phyloP scores from a whole-genome alignment of 2,797 vertebrate genomes.

The Anguilla marmorata region DNA sequence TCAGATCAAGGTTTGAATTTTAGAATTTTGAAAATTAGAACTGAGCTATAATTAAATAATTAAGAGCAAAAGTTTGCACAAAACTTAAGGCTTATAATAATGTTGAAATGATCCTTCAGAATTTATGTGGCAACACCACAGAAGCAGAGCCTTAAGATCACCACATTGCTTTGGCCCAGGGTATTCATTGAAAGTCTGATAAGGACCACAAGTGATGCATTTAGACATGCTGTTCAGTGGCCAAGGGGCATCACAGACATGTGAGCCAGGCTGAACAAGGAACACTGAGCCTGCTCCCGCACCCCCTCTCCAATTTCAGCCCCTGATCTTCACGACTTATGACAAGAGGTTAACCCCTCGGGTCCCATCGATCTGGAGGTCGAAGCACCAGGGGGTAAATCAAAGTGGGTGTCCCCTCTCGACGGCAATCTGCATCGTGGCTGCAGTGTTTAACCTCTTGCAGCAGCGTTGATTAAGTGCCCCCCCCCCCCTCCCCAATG shows the following conservation, averaged over 20 bases:
- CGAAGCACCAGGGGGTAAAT: slow-evolving; percentile 31
- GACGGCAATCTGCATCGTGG: not conserved
- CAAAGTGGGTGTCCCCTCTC: slow-evolving; percentile 15
- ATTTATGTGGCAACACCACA: not conserved
- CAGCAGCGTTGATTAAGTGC: not conserved
- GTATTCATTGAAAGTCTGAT: not conserved
- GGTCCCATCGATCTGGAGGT: slow-evolving; percentile 36
- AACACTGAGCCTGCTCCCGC: not conserved
- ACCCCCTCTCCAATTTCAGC: slow-evolving; percentile 8
- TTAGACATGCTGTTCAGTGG: not conserved
- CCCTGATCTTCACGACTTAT: slow-evolving; percentile 46
- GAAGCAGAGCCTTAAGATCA: not conserved
- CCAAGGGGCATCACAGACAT: not conserved
- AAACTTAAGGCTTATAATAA: not conserved
- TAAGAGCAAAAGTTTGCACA: too few relatives aligned
- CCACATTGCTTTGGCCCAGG: not conserved
- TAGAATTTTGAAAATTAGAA: not conserved
- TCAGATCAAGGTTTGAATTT: too few relatives aligned
- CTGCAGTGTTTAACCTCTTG: not conserved
- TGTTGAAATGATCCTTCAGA: not conserved
- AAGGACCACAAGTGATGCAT: not conserved
- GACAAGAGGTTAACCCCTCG: slow-evolving; percentile 49
- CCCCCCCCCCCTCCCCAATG: not conserved
- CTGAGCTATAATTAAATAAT: not conserved
- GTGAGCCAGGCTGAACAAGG: slow-evolving; percentile 12